Conservation (phyloP, 2,888 invertebrate genomes). For the Drosophila greeni region DNA sequence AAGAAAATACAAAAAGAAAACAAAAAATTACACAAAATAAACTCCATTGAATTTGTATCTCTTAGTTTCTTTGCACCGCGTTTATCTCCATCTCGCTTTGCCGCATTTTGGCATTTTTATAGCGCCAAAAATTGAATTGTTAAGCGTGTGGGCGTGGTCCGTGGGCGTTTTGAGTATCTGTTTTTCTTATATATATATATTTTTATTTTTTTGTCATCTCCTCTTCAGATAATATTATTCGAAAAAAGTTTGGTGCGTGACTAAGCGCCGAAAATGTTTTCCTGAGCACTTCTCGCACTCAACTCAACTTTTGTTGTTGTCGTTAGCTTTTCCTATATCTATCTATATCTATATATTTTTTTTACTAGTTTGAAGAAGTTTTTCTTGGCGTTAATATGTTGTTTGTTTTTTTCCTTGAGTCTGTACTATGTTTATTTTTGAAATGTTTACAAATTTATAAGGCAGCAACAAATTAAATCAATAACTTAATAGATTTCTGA, state of each 20-base stretch:
- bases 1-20: not conserved
- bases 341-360: not conserved
- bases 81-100: slow-evolving; percentile 18
- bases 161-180: slow-evolving; percentile 32
- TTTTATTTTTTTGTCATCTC: slow-evolving; percentile 1
- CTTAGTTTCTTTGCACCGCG: slow-evolving; percentile 20
- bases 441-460: slow-evolving; percentile 7
- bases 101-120: slow-evolving; percentile 25
- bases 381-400: slow-evolving; percentile 11
- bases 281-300: slow-evolving; percentile 33
- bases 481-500: too few species aligned
- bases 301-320: slow-evolving; percentile 5
- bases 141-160: slow-evolving; percentile 29
- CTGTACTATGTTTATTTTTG: slow-evolving; percentile 5
- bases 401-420: slow-evolving; percentile 5
- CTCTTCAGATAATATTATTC: slow-evolving; percentile 39
- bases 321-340: slow-evolving; percentile 4
- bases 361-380: slow-evolving; percentile 28
- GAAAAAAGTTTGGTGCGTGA: slow-evolving; percentile 47
- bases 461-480: not conserved
- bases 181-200: slow-evolving; percentile 15
- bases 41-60: slow-evolving; percentile 37
- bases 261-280: slow-evolving; percentile 45
- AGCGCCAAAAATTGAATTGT: slow-evolving; percentile 50
- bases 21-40: slow-evolving; percentile 18